Evolutionary conservation across 2,888 invertebrate genomes (phyloP).

Genomic region (Agapetus fuscipes): DNA sequence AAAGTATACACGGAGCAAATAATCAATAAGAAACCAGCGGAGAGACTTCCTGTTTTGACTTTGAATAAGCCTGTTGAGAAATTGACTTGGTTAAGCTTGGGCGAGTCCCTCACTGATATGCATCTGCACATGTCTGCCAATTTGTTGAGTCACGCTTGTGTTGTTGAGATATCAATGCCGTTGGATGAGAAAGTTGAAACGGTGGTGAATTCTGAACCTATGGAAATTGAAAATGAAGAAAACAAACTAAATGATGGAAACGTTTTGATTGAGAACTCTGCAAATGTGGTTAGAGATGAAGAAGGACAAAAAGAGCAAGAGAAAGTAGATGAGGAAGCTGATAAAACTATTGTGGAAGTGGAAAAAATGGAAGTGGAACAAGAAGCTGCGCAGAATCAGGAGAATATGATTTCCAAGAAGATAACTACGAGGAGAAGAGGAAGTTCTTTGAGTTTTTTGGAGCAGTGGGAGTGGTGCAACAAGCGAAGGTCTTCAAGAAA

Average conservation of each 20-base stretch:
- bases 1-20: conserved; percentile 43
- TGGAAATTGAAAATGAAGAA: conserved; percentile 6
- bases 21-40: conserved; percentile 42
- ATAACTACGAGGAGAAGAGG: conserved; percentile 54
- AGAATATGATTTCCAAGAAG: conserved; percentile 32
- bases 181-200: conserved; percentile 20
- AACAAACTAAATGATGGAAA: conserved; percentile 21
- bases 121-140: conserved; percentile 55
- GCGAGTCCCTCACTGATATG: conserved; percentile 53
- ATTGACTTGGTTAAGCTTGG: conserved; percentile 56
- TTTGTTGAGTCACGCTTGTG: conserved; percentile 46
- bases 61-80: conserved; percentile 49
- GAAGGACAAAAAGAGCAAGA: conserved; percentile 35
- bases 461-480: conserved; percentile 72
- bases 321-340: conserved; percentile 29
- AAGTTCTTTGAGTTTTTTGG: conserved; percentile 60
- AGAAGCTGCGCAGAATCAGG: conserved; percentile 1
- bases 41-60: conserved; percentile 46
- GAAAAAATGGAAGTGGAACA: conserved; percentile 20
- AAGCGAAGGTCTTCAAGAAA: conserved; percentile 46
- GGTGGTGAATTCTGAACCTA: conserved; percentile 14
- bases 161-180: conserved; percentile 27
- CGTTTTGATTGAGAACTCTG: not conserved
- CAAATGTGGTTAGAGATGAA: conserved; percentile 23
- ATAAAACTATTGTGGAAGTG: conserved; percentile 21